Evolutionary conservation across 2,797 vertebrate species (phyloP).

Genomic region (Diplodus puntazzo): DNA sequence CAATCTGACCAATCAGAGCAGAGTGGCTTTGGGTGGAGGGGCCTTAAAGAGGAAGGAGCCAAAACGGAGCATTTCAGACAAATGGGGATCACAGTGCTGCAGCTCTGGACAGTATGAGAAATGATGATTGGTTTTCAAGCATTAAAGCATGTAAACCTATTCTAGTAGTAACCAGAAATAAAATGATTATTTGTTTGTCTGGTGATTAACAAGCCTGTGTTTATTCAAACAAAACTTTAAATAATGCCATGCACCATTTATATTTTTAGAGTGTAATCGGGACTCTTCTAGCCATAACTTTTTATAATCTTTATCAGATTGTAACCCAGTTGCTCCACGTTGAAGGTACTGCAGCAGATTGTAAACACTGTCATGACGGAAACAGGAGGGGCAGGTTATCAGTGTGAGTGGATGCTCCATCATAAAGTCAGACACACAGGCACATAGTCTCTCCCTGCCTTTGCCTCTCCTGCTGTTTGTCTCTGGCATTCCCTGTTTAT

Average conservation of each 20-base stretch:
- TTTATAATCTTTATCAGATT: slow-evolving; percentile 9
- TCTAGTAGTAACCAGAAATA: no score
- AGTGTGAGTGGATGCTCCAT: slow-evolving; percentile 16
- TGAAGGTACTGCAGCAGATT: slow-evolving; percentile 24
- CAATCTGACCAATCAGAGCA: no score
- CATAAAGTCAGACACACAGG: slow-evolving; percentile 28
- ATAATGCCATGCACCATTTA: slow-evolving; percentile 9
- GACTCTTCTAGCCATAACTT: background rate
- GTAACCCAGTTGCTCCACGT: background rate
- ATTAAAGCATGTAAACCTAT: no score
- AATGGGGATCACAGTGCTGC: no score
- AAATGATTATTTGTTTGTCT: background rate
- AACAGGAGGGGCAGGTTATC: slow-evolving; percentile 9
- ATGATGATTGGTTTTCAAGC: no score
- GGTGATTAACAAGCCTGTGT: background rate
- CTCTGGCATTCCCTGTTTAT: slow-evolving; percentile 9
- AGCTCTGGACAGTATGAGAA: no score
- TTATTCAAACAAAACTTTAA: background rate
- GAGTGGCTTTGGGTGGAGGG: no score
- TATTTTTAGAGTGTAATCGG: background rate
- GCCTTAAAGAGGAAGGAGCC: no score
- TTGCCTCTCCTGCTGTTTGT: slow-evolving; percentile 19
- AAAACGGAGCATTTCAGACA: no score
- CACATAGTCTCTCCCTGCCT: background rate
- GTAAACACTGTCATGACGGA: slow-evolving; percentile 35